Conservation (phyloP, 2,888 invertebrate genomes). For the Epistrophe eligans region DNA sequence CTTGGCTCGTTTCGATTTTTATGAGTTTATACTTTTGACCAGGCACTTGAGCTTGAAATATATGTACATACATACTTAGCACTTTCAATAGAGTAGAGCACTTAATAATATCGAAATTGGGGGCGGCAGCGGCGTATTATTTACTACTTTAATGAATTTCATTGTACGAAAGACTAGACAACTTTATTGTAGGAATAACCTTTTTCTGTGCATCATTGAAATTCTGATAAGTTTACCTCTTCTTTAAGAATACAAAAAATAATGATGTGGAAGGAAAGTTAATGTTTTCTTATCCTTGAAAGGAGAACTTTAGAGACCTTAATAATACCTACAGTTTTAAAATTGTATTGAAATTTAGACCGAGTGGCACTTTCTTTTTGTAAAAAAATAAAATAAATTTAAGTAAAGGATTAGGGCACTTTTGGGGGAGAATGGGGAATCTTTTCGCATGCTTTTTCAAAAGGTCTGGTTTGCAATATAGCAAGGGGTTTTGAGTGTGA, state of each 20-base stretch:
- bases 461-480: neutral
- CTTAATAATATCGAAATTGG: conserved; percentile 37
- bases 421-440: neutral
- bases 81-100: conserved; percentile 36
- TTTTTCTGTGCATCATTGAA: conserved; percentile 2
- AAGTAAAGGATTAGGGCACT: neutral
- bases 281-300: neutral
- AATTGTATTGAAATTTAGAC: neutral
- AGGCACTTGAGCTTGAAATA: conserved; percentile 20
- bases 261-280: conserved; percentile 9
- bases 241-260: neutral
- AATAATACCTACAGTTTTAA: neutral
- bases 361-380: conserved; percentile 9
- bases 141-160: conserved; percentile 38
- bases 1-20: conserved; percentile 51
- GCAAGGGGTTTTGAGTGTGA: neutral
- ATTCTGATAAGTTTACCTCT: conserved; percentile 1
- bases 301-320: conserved; percentile 2
- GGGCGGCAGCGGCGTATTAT: neutral
- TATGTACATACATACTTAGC: conserved; percentile 26
- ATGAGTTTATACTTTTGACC: conserved; percentile 64
- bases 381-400: neutral
- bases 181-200: neutral
- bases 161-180: neutral
- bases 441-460: neutral